Conservation (phyloP, 2,888 invertebrate species). For the Leptarthrus brevirostris region DNA sequence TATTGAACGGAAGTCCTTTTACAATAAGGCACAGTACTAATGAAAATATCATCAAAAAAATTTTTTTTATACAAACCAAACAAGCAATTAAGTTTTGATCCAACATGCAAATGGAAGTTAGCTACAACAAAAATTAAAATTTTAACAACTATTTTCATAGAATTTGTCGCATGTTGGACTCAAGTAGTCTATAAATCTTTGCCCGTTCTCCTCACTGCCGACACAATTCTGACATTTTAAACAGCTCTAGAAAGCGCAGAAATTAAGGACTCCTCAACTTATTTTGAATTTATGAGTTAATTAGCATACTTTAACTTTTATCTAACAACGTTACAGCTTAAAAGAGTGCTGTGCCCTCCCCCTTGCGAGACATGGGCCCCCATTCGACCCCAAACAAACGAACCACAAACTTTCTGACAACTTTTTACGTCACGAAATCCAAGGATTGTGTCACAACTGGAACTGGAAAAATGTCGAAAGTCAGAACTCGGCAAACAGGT, state of each 20-base stretch:
- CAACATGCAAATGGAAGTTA: no score
- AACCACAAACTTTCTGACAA: conserved; percentile 12
- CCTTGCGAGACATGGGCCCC: no score
- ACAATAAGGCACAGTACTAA: no score
- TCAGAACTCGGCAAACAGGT: conserved; percentile 6
- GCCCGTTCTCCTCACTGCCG: background rate
- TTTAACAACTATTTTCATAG: background rate
- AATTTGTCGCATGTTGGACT: background rate
- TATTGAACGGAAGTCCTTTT: no score
- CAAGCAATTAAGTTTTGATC: no score
- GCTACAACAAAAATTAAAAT: no score
- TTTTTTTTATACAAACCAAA: no score
- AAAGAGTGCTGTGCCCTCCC: background rate
- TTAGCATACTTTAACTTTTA: conserved; percentile 41
- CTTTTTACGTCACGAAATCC: conserved; percentile 37
- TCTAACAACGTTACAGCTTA: conserved; percentile 29
- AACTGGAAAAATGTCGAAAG: background rate
- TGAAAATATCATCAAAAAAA: no score
- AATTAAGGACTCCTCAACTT: conserved; percentile 30
- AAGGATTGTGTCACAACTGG: conserved; percentile 28
- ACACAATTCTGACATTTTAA: conserved; percentile 4
- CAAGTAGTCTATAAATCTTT: conserved; percentile 26
- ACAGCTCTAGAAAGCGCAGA: conserved; percentile 2
- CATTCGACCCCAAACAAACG: background rate
- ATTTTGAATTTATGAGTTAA: conserved; percentile 37